A percentile compares a stretch with the other conserved stretches of the same genome.
These are phyloP conservation scores for Ganaspis brasiliensis DNA, from an alignment of 2,888 invertebrate species.

Conservation along the genomic window DNA sequence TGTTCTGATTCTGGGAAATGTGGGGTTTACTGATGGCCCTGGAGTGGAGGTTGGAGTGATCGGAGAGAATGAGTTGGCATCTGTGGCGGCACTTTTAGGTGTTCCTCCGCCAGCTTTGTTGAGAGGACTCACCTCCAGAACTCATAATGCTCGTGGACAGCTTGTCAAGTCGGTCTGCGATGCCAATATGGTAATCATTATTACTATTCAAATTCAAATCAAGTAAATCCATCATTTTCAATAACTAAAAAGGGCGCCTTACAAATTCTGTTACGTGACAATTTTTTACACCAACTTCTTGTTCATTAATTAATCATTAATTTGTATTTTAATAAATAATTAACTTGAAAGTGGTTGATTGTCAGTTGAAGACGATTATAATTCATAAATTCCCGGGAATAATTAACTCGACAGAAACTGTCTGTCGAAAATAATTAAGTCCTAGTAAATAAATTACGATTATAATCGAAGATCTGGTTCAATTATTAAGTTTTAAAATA, in stretches of 20 bases:
- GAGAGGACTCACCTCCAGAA: slow-evolving; percentile 91
- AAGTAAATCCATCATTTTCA: slow-evolving; percentile 15
- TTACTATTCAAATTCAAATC: slow-evolving; percentile 1
- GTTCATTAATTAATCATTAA: too few relatives aligned
- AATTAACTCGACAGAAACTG: too few relatives aligned
- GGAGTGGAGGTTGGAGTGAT: slow-evolving; percentile 89
- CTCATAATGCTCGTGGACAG: slow-evolving; percentile 89
- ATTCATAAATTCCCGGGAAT: too few relatives aligned
- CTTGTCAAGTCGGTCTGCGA: slow-evolving; percentile 91
- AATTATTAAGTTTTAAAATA: too few relatives aligned
- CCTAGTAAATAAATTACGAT: too few relatives aligned
- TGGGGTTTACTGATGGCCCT: slow-evolving; percentile 92
- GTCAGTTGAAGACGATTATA: too few relatives aligned
- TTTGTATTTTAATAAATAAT: too few relatives aligned
- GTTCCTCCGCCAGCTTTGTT: slow-evolving; percentile 89
- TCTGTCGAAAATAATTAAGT: too few relatives aligned
- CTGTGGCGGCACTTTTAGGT: slow-evolving; percentile 92
- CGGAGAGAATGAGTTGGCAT: slow-evolving; percentile 91
- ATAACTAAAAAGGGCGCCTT: neutral
- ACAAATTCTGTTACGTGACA: neutral
- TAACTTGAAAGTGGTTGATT: too few relatives aligned
- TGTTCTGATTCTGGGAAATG: slow-evolving; percentile 94
- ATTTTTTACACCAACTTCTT: too few relatives aligned
- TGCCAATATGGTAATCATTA: slow-evolving; percentile 86
- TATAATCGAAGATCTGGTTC: too few relatives aligned